A percentile compares a stretch with the other conserved stretches of the same genome.
Evolutionary conservation across 2,113 vertebrate genomes (phyloP).

Genomic region (Anhinga anhinga): DNA sequence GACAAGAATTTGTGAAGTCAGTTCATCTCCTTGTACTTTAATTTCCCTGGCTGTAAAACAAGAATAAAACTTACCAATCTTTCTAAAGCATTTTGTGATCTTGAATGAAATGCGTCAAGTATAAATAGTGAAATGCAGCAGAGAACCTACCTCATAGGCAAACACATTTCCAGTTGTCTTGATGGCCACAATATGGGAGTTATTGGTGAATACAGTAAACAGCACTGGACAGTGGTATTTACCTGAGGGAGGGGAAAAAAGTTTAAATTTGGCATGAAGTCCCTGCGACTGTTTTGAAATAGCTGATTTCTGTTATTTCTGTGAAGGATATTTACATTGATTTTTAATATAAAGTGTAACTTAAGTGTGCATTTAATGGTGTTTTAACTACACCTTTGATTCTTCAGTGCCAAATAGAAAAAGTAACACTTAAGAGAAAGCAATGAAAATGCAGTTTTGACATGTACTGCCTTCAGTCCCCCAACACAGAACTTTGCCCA

Average conservation of each 20-base stretch:
- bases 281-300: background rate
- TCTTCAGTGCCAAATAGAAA: background rate
- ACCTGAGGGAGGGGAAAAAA: slow-evolving; percentile 65
- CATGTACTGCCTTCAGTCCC: background rate
- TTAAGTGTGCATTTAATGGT: background rate
- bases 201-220: slow-evolving; percentile 95
- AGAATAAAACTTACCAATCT: background rate
- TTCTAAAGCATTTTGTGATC: background rate
- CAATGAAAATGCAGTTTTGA: background rate
- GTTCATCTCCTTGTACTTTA: background rate
- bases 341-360: background rate
- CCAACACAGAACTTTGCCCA: background rate
- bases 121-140: background rate
- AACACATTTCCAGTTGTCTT: slow-evolving; percentile 94
- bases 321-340: background rate
- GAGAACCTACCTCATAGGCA: slow-evolving; percentile 83
- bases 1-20: background rate
- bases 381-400: background rate
- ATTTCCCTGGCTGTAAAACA: background rate
- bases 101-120: background rate
- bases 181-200: slow-evolving; percentile 92
- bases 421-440: background rate
- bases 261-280: background rate
- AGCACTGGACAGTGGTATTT: slow-evolving; percentile 97
- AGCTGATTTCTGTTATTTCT: background rate